Evolutionary conservation across 2,888 invertebrate genomes (phyloP), one percentile per base, ranked within the genome.

Genomic region (Agrotis segetum): DNA sequence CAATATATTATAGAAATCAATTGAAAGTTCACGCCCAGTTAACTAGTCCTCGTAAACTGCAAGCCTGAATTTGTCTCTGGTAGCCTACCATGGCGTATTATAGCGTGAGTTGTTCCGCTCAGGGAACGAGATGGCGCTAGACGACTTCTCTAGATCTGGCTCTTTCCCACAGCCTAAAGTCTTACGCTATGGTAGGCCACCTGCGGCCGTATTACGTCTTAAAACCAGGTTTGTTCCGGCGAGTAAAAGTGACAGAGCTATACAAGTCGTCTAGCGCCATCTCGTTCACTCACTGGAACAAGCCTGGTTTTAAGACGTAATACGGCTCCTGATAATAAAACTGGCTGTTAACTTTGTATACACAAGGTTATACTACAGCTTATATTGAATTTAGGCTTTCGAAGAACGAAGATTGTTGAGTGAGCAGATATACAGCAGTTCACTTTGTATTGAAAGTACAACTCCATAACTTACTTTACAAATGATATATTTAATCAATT

Each of bases 1-100:
- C 29, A 55, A 74, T 50, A 60, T 34, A 34, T 52, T 34, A 34
- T 52, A 58, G 40, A 74, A 49, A 80, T 65, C 67, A 70, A 71
- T 56, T 56, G 16, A 56, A 56, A 4, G 16, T 64, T 53, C 9
- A 34, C 40, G 19, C 13, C 24, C 19, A 6, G 21, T 58, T 29
- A 21, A 14, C 13, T n/a, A n/a, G 17, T 44, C n/a, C 47, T 68
- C 1, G 4, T 61, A 34, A 19, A 1, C 16, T 44, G 21, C 21
- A 49, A 60, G 13, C 52, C 52, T 58, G 11, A 40, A n/a, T 14
- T 46, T 24, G 7, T 58, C 19, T 55, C 46, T 2, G 46, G 17
- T 58, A 2, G 24, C 24, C 24, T 2, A 24, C 24, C 24, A 24
- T 24, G 24, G 2, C 24, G 24, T 24, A 1, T 24, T 24, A 24